Percentiles rank a stretch among this genome's conserved stretches.
phyloP scores from a whole-genome alignment of 2,888 invertebrate genomes.

The Papilio protenor region DNA sequence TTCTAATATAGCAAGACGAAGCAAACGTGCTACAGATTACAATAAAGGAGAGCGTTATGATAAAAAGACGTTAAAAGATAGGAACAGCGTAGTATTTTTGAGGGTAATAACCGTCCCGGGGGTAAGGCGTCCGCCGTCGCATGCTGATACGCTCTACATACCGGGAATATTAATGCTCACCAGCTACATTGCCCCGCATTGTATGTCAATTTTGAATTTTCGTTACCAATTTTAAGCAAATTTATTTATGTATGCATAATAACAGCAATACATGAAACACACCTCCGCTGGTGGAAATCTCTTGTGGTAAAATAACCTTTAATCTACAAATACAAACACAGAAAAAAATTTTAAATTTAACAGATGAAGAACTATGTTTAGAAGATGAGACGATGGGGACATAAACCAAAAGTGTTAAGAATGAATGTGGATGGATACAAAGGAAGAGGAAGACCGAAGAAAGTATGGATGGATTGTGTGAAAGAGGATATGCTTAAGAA shows the following conservation, averaged over 20 bases:
- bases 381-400: too few species aligned
- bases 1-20: constrained; percentile 1
- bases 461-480: too few species aligned
- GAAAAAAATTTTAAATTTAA: neutral
- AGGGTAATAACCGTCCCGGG: constrained; percentile 59
- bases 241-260: constrained; percentile 27
- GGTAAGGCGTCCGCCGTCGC: constrained; percentile 50
- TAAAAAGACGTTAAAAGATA: constrained; percentile 43
- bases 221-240: constrained; percentile 31
- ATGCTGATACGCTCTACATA: constrained; percentile 60
- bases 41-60: constrained; percentile 38
- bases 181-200: constrained; percentile 52
- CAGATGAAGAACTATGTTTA: neutral
- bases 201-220: constrained; percentile 48
- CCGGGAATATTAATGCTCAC: constrained; percentile 58
- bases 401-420: too few species aligned
- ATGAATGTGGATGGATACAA: too few species aligned
- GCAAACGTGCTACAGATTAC: constrained; percentile 35
- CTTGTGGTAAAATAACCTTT: neutral
- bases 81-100: constrained; percentile 54
- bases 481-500: too few species aligned
- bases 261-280: constrained; percentile 8
- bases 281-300: neutral
- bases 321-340: neutral
- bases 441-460: too few species aligned